Percentiles rank a stretch among this genome's conserved stretches.
phyloP scores from a whole-genome alignment of 35 echinoderm and acorn worm species.

The Ophiothrix spiculata region DNA sequence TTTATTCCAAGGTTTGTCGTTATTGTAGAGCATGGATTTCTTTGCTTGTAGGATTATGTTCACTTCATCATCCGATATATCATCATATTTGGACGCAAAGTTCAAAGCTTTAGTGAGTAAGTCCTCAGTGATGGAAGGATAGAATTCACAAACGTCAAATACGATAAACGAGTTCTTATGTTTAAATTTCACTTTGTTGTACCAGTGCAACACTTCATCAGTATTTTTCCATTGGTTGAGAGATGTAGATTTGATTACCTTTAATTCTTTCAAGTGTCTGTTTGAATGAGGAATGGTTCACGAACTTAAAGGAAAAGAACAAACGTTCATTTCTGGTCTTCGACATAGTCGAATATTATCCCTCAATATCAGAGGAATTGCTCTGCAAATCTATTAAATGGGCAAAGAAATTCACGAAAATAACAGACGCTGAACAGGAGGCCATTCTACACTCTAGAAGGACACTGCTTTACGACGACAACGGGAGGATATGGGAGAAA shows the following conservation, averaged over 20 bases:
- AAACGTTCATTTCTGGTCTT: too few relatives aligned
- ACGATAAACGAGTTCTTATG: neutral
- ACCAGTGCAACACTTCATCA: neutral
- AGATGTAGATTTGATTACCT: neutral
- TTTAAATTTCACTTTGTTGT: neutral
- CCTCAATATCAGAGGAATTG: too few relatives aligned
- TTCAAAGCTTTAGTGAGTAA: neutral
- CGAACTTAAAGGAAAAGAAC: too few relatives aligned
- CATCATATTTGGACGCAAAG: neutral
- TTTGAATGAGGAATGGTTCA: too few relatives aligned
- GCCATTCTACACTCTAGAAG: too few relatives aligned
- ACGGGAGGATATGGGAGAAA: too few relatives aligned
- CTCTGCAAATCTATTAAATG: too few relatives aligned
- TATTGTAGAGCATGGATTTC: neutral
- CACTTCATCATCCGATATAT: neutral
- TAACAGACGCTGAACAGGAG: too few relatives aligned
- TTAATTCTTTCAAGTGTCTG: neutral
- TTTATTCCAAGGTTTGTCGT: neutral
- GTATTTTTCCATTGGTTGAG: slow-evolving; percentile 25
- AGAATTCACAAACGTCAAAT: slow-evolving; percentile 19
- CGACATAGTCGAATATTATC: too few relatives aligned
- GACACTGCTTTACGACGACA: too few relatives aligned
- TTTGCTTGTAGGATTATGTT: slow-evolving; percentile 4
- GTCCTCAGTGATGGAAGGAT: slow-evolving; percentile 3
- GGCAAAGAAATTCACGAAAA: too few relatives aligned